phyloP scores from a whole-genome alignment of 2,888 invertebrate species.

The Aethes cnicana region DNA sequence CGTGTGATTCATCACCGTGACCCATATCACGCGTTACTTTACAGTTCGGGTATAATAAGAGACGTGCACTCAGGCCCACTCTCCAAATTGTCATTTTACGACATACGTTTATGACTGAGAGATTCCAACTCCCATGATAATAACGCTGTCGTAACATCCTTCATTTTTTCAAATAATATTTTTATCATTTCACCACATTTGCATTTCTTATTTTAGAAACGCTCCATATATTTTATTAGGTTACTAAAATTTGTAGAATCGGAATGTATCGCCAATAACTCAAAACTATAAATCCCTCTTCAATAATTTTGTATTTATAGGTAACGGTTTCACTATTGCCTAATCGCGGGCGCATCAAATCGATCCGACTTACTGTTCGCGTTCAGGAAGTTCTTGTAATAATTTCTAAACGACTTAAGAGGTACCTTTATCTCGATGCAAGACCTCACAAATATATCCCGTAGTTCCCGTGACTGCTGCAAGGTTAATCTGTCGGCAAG shows the following conservation, averaged over 20 bases:
- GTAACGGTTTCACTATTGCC: slow-evolving; percentile 44
- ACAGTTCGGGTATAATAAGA: slow-evolving; percentile 46
- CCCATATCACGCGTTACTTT: slow-evolving; percentile 59
- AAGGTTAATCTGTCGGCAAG: slow-evolving; percentile 2
- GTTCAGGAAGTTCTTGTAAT: slow-evolving; percentile 56
- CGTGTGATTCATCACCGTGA: slow-evolving; percentile 64
- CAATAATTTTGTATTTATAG: slow-evolving; percentile 18
- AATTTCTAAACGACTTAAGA: slow-evolving; percentile 34
- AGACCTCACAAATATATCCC: background rate
- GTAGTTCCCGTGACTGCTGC: background rate
- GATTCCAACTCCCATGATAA: slow-evolving; percentile 23
- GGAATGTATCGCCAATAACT: slow-evolving; percentile 1
- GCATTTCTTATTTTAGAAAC: slow-evolving; percentile 9
- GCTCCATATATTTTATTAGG: background rate
- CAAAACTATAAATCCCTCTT: slow-evolving; percentile 15
- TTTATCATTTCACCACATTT: slow-evolving; percentile 3
- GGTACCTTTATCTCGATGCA: slow-evolving; percentile 4
- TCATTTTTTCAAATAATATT: slow-evolving; percentile 7
- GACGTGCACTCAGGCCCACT: slow-evolving; percentile 36
- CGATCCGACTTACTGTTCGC: slow-evolving; percentile 52
- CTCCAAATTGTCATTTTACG: slow-evolving; percentile 35
- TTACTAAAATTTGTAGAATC: background rate
- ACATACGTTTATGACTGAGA: slow-evolving; percentile 24
- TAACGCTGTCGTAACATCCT: slow-evolving; percentile 14
- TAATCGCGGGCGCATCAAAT: slow-evolving; percentile 55